Conservation (phyloP, 2,888 invertebrate genomes). For the Ectropis crepuscularia region DNA sequence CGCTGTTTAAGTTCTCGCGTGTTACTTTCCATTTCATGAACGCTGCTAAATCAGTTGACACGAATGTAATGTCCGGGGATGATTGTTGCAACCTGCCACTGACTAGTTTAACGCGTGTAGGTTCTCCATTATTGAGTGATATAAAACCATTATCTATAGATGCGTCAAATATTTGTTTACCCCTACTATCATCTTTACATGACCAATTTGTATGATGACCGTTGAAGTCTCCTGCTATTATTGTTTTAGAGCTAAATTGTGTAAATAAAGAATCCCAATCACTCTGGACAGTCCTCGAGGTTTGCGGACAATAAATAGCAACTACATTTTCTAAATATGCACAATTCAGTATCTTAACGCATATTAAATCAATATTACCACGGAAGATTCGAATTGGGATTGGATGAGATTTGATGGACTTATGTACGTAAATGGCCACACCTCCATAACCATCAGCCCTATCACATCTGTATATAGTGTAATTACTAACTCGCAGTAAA, state of each 20-base stretch:
- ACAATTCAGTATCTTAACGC: slow-evolving; percentile 24
- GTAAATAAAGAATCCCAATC: slow-evolving; percentile 41
- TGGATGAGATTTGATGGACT: slow-evolving; percentile 1
- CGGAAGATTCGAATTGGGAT: slow-evolving; percentile 16
- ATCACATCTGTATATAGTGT: background rate
- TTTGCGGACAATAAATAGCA: slow-evolving; percentile 38
- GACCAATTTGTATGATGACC: too few relatives aligned
- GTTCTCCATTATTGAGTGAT: too few relatives aligned
- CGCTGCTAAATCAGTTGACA: slow-evolving; percentile 22
- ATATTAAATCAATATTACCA: slow-evolving; percentile 32
- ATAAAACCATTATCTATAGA: too few relatives aligned
- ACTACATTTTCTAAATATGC: too few relatives aligned
- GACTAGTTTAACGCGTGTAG: too few relatives aligned
- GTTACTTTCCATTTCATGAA: slow-evolving; percentile 25
- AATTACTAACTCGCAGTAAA: background rate
- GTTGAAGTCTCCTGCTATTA: too few relatives aligned
- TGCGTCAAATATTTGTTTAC: too few relatives aligned
- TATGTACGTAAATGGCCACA: background rate
- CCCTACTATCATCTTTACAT: too few relatives aligned
- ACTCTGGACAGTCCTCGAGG: slow-evolving; percentile 17
- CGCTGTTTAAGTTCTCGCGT: slow-evolving; percentile 30
- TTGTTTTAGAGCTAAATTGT: slow-evolving; percentile 7
- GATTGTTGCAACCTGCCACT: too few relatives aligned
- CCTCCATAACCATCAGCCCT: background rate
- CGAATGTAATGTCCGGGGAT: slow-evolving; percentile 25